Evolutionary conservation across 2,797 vertebrate species (phyloP).

Genomic region (Malurus leucopterus): DNA sequence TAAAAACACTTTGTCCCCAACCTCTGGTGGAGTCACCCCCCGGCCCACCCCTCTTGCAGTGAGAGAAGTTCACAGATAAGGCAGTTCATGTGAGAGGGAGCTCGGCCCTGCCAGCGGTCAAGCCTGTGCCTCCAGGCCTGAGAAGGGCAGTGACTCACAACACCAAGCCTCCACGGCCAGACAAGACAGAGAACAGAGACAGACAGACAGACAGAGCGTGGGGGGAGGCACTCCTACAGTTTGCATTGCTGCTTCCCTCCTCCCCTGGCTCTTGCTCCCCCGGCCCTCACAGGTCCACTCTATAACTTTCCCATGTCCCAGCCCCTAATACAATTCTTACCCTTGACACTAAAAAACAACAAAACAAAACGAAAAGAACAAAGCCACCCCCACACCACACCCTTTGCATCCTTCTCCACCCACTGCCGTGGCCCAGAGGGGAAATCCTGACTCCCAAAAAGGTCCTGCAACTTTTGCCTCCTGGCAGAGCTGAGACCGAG

Average conservation of each 20-base stretch:
- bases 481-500: neutral
- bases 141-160: conserved; percentile 44
- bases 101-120: conserved; percentile 57
- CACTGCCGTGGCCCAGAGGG: conserved; percentile 39
- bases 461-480: conserved; percentile 57
- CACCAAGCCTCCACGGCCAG: conserved; percentile 32
- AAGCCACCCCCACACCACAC: conserved; percentile 46
- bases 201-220: conserved; percentile 58
- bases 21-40: conserved; percentile 2
- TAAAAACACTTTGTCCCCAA: conserved; percentile 16
- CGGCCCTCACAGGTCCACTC: conserved; percentile 5
- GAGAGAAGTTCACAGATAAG: conserved; percentile 71
- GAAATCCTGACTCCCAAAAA: conserved; percentile 62
- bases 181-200: conserved; percentile 64
- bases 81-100: conserved; percentile 69
- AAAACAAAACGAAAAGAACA: conserved; percentile 3
- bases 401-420: conserved; percentile 51
- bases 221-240: conserved; percentile 56
- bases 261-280: conserved; percentile 4
- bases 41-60: conserved; percentile 22
- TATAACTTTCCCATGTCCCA: conserved; percentile 33
- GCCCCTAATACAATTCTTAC: conserved; percentile 62
- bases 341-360: conserved; percentile 54
- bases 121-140: conserved; percentile 44
- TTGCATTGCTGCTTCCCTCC: conserved; percentile 42